These are phyloP conservation scores for Dugesia japonica DNA, from an alignment of 2,888 invertebrate species.

Conservation along the genomic window DNA sequence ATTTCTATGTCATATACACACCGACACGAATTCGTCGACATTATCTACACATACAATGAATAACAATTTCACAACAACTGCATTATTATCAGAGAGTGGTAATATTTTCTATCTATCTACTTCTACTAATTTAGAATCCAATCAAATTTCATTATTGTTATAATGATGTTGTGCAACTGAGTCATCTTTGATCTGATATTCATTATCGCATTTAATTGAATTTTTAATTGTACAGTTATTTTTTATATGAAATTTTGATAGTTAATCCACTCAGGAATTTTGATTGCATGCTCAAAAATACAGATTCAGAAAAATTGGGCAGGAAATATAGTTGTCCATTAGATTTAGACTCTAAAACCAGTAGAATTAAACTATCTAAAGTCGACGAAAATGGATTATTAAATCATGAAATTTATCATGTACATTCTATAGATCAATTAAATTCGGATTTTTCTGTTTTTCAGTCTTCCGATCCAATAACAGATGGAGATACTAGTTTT, in stretches of 20 bases:
- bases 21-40: neutral
- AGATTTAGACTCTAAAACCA: neutral
- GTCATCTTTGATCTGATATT: constrained; percentile 15
- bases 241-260: neutral
- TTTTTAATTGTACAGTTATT: neutral
- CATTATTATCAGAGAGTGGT: neutral
- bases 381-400: neutral
- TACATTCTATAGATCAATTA: neutral
- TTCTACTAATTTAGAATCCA: neutral
- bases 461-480: neutral
- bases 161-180: constrained; percentile 9
- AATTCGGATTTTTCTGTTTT: neutral
- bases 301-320: neutral
- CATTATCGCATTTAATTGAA: neutral
- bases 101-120: constrained; percentile 20
- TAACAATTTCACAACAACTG: neutral
- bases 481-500: neutral
- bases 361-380: neutral
- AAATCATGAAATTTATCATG: neutral
- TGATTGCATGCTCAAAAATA: constrained; percentile 3
- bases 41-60: neutral
- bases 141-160: neutral
- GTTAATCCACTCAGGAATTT: neutral
- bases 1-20: neutral
- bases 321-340: neutral